phyloP scores from a whole-genome alignment of 2,797 vertebrate species.

The Oreochromis mossambicus region DNA sequence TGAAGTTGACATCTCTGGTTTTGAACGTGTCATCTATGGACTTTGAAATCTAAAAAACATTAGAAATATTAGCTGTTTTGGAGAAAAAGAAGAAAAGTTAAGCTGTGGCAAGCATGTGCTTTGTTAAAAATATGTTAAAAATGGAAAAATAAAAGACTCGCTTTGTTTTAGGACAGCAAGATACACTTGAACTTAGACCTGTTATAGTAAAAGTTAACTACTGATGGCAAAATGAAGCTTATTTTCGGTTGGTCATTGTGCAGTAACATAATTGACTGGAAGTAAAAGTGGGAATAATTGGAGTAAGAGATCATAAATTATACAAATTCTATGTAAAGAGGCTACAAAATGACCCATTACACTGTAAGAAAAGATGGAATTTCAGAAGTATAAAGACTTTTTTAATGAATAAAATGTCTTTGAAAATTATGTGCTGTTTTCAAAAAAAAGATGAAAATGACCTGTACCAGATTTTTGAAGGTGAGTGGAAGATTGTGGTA shows the following conservation, averaged over 20 bases:
- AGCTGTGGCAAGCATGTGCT: neutral
- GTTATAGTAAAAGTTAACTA: neutral
- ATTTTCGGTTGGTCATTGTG: neutral
- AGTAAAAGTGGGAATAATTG: neutral
- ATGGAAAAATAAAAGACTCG: neutral
- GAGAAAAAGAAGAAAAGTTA: neutral
- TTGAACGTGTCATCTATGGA: no score
- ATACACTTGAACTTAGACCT: neutral
- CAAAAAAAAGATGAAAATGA: neutral
- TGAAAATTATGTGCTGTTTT: neutral
- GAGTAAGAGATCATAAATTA: neutral
- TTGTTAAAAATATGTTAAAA: neutral
- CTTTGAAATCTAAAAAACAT: neutral
- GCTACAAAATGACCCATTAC: rapidly evolving
- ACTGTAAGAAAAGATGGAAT: no score
- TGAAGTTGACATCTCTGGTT: no score
- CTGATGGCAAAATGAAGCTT: neutral
- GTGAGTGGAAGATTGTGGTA: neutral
- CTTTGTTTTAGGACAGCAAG: neutral
- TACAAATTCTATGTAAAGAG: neutral
- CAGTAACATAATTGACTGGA: rapidly evolving
- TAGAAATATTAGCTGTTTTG: neutral
- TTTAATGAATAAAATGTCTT: neutral
- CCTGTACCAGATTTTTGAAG: neutral
- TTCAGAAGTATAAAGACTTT: neutral